Evolutionary conservation across 2,113 vertebrate species (phyloP), one percentile per base, ranked within the genome.

Genomic region (Genyomyrus donnyi): DNA sequence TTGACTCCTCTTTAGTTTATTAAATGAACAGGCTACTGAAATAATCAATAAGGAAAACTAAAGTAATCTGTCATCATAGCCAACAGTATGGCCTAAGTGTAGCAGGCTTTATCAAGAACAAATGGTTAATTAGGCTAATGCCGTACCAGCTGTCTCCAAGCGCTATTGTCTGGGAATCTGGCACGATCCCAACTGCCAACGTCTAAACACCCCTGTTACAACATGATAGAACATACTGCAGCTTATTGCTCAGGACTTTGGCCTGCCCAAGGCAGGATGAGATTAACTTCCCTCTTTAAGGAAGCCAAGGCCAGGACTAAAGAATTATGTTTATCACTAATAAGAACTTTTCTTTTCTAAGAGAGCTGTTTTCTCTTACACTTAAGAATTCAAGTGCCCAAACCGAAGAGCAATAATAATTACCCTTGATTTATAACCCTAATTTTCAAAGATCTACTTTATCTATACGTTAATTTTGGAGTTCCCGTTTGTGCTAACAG

Each of bases 161-260:
- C 35, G 42, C 74, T 85, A 49, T 8, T 56, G 50, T 42, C 19
- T 70, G 66, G 31, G 86, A 10, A 58, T 70, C 31, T 84, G 53
- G 77, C 24, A 50, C 9, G 15, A 27, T 85, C 42, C 50, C 35
- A 87, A 83, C 62, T 53, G 52, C 35, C 56, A 39, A 48, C 74
- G 24, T 80, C 10, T 85, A 53, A 87, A 86, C 35, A 87, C 46
- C 66, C 48, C 7, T 27, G 31, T 42, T 89, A 85, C 52, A 27
- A 31, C 62, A 70, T 31, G n/a, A 70, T 6, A 91, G 85, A 89
- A 21, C 56, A 52, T 3, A 24, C 19, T 85, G 21, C 2, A 8
- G 58, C 52, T 89, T 90, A 90, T 91, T 77, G 86, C 27, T 13
- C 3, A 42, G 42, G 56, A 87, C 58, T 53, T 88, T 49, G 66